Conservation (phyloP, 2,113 vertebrate species). For the Archocentrus centrarchus region DNA sequence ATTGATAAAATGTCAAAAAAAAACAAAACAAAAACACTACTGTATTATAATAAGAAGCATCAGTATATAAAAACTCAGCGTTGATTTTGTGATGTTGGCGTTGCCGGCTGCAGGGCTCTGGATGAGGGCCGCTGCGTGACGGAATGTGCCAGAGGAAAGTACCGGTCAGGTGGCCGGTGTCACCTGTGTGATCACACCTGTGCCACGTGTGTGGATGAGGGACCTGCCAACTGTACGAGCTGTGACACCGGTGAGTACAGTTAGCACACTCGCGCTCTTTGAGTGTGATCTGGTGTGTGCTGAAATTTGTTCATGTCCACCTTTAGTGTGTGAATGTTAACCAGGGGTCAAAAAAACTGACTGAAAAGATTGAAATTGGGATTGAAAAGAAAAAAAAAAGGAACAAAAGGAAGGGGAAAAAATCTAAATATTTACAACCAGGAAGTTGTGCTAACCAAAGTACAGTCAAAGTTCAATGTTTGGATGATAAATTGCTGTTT, state of each 20-base stretch:
- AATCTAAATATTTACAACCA: background rate
- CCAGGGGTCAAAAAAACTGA: too few species aligned
- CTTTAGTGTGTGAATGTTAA: too few species aligned
- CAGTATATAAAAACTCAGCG: constrained; percentile 7
- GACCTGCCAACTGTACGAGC: constrained; percentile 84
- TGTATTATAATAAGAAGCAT: background rate
- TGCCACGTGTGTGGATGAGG: constrained; percentile 84
- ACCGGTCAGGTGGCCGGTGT: constrained; percentile 83
- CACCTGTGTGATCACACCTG: constrained; percentile 91
- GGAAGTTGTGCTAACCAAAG: too few species aligned
- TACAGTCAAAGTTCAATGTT: too few species aligned
- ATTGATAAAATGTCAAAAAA: background rate
- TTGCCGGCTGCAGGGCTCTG: constrained; percentile 79
- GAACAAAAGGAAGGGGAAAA: background rate
- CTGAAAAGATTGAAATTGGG: too few species aligned
- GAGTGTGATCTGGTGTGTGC: background rate
- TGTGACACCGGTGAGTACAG: constrained; percentile 87
- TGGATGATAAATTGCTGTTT: background rate
- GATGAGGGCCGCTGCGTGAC: constrained; percentile 84
- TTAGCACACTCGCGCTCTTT: background rate
- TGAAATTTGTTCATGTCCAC: background rate
- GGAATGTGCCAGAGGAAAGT: constrained; percentile 85
- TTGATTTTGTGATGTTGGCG: constrained; percentile 19
- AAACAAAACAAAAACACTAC: background rate
- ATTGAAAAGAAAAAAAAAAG: background rate